phyloP scores from a whole-genome alignment of 1,140 invertebrate species.

The Meloidogyne exigua region DNA sequence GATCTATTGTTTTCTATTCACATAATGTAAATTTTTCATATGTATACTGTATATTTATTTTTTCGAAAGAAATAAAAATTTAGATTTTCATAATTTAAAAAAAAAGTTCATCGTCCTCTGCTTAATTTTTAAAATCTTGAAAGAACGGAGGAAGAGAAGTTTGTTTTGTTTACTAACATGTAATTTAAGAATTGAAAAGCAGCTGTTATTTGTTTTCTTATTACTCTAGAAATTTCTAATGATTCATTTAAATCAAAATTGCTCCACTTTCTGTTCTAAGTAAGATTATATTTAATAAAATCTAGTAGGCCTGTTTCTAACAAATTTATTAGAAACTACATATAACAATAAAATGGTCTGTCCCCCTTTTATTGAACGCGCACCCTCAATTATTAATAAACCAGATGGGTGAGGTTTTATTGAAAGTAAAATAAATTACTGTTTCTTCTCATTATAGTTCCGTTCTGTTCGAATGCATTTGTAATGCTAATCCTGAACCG shows the following conservation, averaged over 20 bases:
- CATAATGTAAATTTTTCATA: too few relatives aligned
- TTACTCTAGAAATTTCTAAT: neutral
- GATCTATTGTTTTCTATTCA: too few relatives aligned
- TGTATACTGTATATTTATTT: too few relatives aligned
- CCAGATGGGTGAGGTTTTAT: constrained; percentile 38
- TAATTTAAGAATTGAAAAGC: neutral
- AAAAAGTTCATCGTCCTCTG: too few relatives aligned
- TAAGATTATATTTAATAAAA: too few relatives aligned
- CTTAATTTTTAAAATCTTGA: too few relatives aligned
- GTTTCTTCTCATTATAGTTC: constrained; percentile 21
- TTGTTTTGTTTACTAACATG: neutral
- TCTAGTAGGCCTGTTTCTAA: neutral
- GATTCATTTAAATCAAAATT: neutral
- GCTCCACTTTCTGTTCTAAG: neutral
- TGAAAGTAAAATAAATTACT: neutral
- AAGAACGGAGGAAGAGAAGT: too few relatives aligned
- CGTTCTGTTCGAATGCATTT: constrained; percentile 52
- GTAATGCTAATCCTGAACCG: constrained; percentile 50
- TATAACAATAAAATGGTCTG: constrained; percentile 31
- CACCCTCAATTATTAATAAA: constrained; percentile 43
- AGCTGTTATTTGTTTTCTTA: neutral
- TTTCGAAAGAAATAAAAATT: too few relatives aligned
- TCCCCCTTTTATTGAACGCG: constrained; percentile 42
- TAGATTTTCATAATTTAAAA: too few relatives aligned
- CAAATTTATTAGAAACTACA: neutral